Evolutionary conservation across 35 echinoderm and acorn worm genomes (phyloP).

Genomic region (Holothuria glaberrima): DNA sequence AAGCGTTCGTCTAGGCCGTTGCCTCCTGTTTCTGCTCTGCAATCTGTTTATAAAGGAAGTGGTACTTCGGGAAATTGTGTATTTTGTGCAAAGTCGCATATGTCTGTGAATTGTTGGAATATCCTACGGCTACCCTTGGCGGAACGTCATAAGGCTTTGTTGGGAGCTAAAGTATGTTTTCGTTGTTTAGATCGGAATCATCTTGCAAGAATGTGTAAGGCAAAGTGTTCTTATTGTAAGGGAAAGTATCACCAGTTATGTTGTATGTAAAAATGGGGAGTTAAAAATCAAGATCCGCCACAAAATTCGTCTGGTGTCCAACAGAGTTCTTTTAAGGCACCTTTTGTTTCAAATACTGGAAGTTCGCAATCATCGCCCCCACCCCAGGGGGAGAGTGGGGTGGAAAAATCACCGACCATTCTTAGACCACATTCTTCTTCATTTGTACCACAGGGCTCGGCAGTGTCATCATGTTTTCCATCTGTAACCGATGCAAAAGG

Average conservation of each 20-base stretch:
- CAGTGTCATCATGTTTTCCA: not conserved
- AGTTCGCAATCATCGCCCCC: not conserved
- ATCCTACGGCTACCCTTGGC: not conserved
- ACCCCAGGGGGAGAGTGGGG: not conserved
- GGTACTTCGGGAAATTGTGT: not conserved
- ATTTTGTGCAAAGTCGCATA: not conserved
- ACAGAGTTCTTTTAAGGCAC: not conserved
- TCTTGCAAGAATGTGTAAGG: slow-evolving; percentile 19
- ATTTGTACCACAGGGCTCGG: slow-evolving; percentile 16
- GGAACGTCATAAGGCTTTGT: not conserved
- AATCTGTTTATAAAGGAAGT: not conserved
- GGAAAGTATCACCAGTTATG: slow-evolving; percentile 14
- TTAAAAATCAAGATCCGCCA: not conserved
- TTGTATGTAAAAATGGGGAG: slow-evolving; percentile 25
- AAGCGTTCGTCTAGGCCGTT: not conserved
- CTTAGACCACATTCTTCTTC: slow-evolving; percentile 15
- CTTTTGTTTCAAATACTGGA: not conserved
- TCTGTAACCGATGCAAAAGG: not conserved
- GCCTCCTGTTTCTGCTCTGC: not conserved
- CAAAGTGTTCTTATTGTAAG: slow-evolving; percentile 13
- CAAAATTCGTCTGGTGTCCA: not conserved
- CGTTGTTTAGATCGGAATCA: slow-evolving; percentile 5
- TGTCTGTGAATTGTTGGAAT: slow-evolving; percentile 3
- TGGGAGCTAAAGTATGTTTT: slow-evolving; percentile 14
- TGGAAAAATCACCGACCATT: not conserved